A percentile compares a stretch with the other conserved stretches of the same genome.
Conservation (phyloP, 2,888 invertebrate genomes). For the Kuschelorhynchus macadamiae region DNA sequence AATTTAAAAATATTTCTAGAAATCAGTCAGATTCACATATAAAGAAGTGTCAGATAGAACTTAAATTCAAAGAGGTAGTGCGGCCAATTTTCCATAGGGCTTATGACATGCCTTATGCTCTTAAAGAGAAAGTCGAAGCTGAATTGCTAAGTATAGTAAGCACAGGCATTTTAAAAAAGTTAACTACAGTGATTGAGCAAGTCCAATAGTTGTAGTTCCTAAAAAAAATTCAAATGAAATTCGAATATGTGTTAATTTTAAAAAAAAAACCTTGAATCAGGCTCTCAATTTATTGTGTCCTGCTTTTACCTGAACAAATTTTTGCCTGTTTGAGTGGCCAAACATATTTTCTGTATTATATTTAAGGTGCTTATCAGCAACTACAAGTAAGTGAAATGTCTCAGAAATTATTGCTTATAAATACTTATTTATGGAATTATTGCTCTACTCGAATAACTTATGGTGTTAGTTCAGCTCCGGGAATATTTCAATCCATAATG, state of each 20-base stretch:
- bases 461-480: too few relatives aligned
- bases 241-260: constrained; percentile 61
- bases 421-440: too few relatives aligned
- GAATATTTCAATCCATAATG: not conserved
- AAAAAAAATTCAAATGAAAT: constrained; percentile 54
- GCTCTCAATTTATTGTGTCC: constrained; percentile 56
- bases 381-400: too few relatives aligned
- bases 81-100: constrained; percentile 52
- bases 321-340: constrained; percentile 46
- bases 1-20: constrained; percentile 2
- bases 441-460: not conserved
- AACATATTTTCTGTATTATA: not conserved
- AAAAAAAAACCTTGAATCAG: constrained; percentile 56
- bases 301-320: constrained; percentile 59
- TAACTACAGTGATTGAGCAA: constrained; percentile 55
- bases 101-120: constrained; percentile 52
- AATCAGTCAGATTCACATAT: constrained; percentile 15
- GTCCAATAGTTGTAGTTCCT: constrained; percentile 59
- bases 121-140: constrained; percentile 50
- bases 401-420: too few relatives aligned
- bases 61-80: not conserved
- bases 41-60: constrained; percentile 25
- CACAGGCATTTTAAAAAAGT: constrained; percentile 51
- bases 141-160: constrained; percentile 51
- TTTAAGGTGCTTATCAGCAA: not conserved